Conservation (phyloP, 1,140 invertebrate species). For the Brachionus sp. region DNA sequence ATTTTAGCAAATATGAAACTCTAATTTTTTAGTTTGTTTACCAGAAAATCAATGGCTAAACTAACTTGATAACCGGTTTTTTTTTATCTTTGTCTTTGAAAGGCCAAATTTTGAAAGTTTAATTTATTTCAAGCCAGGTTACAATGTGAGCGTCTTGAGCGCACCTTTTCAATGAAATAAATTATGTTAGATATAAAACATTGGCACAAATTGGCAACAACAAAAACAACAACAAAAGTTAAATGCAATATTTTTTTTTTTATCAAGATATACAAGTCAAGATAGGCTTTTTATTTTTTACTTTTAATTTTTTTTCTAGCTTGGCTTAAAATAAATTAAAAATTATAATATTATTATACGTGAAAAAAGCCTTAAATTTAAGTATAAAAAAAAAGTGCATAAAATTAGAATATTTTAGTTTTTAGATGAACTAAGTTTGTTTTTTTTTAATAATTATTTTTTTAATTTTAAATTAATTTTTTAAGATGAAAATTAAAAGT, state of each 20-base stretch:
- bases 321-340: neutral
- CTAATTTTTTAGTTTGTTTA: neutral
- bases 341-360: conserved; percentile 16
- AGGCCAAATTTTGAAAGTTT: neutral
- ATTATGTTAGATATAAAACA: neutral
- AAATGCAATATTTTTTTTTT: neutral
- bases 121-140: neutral
- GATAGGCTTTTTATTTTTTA: neutral
- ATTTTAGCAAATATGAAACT: too few species aligned
- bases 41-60: neutral
- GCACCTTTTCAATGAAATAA: neutral
- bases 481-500: conserved; percentile 27
- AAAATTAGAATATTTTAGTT: neutral
- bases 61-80: neutral
- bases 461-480: neutral
- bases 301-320: neutral
- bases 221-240: neutral
- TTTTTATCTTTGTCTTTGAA: neutral
- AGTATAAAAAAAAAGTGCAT: neutral
- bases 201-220: neutral
- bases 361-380: neutral
- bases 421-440: neutral
- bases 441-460: conserved; percentile 29
- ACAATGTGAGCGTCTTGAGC: neutral
- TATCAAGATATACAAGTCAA: neutral